Evolutionary conservation across 2,888 invertebrate species (phyloP).

Genomic region (Tinea pellionella): DNA sequence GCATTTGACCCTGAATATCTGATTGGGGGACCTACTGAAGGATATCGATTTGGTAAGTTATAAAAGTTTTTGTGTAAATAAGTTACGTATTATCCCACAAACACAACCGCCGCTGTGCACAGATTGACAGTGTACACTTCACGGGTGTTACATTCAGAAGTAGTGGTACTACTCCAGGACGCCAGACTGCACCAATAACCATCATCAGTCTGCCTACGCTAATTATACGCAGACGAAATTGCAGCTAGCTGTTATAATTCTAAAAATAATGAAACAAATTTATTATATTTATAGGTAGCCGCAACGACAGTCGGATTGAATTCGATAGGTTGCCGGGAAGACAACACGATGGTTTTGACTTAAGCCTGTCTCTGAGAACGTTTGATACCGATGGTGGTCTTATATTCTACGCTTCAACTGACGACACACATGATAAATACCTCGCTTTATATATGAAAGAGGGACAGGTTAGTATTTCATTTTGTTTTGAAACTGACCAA

Average conservation of each 20-base stretch:
- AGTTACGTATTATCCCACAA: not conserved
- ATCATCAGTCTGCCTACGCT: no score
- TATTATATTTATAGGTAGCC: slow-evolving; percentile 71
- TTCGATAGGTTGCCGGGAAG: slow-evolving; percentile 72
- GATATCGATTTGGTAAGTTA: slow-evolving; percentile 72
- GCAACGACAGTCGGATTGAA: slow-evolving; percentile 78
- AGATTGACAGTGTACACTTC: no score
- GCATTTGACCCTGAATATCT: slow-evolving; percentile 56
- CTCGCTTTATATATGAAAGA: slow-evolving; percentile 80
- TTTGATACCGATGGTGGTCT: slow-evolving; percentile 79
- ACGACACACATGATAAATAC: slow-evolving; percentile 73
- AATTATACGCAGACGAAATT: no score
- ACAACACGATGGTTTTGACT: slow-evolving; percentile 76
- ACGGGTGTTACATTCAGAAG: no score
- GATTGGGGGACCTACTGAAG: slow-evolving; percentile 61
- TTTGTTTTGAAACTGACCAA: no score
- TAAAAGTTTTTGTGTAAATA: not conserved
- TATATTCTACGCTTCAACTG: slow-evolving; percentile 81
- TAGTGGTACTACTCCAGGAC: no score
- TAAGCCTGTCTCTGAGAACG: slow-evolving; percentile 84
- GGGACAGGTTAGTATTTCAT: slow-evolving; percentile 69
- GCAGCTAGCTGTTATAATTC: not conserved
- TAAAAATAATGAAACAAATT: not conserved
- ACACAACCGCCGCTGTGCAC: not conserved
- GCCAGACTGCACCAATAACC: no score